Percentiles rank a stretch among this genome's conserved stretches.
Evolutionary conservation across 1,140 invertebrate genomes (phyloP).

Genomic region (Meteorus sp.): DNA sequence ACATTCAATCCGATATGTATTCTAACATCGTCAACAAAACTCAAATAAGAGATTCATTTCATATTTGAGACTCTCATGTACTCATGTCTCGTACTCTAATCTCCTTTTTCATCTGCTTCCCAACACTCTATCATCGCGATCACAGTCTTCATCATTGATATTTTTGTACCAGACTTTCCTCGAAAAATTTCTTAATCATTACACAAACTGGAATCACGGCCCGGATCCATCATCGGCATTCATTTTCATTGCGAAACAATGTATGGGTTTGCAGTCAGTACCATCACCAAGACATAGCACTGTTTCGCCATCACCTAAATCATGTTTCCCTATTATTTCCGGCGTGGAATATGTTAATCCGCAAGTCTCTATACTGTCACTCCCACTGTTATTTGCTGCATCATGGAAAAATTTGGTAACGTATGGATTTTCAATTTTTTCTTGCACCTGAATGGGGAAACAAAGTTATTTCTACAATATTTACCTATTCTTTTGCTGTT

Average conservation of each 20-base stretch:
- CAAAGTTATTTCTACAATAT: background rate
- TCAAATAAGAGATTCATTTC: too few species aligned
- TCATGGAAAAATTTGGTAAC: background rate
- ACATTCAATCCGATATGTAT: too few species aligned
- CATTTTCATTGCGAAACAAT: constrained; percentile 36
- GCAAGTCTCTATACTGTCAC: constrained; percentile 21
- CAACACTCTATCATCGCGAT: too few species aligned
- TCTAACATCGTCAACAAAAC: too few species aligned
- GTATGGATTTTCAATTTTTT: background rate
- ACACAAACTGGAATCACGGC: constrained; percentile 11
- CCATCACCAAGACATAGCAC: constrained; percentile 38
- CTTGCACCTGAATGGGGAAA: background rate
- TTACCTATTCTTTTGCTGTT: constrained; percentile 26
- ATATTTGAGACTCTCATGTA: too few species aligned
- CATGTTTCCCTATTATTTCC: constrained; percentile 33
- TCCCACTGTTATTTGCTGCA: background rate
- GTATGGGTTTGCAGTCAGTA: constrained; percentile 38
- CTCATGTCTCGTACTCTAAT: too few species aligned
- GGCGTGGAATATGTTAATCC: constrained; percentile 24
- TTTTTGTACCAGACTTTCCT: too few species aligned
- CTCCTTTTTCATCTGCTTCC: too few species aligned
- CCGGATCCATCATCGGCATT: constrained; percentile 30
- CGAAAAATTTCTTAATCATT: background rate
- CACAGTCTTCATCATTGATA: too few species aligned
- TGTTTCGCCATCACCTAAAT: constrained; percentile 36